Evolutionary conservation across 2,888 invertebrate species (phyloP).

Genomic region (Tipula vernalis): DNA sequence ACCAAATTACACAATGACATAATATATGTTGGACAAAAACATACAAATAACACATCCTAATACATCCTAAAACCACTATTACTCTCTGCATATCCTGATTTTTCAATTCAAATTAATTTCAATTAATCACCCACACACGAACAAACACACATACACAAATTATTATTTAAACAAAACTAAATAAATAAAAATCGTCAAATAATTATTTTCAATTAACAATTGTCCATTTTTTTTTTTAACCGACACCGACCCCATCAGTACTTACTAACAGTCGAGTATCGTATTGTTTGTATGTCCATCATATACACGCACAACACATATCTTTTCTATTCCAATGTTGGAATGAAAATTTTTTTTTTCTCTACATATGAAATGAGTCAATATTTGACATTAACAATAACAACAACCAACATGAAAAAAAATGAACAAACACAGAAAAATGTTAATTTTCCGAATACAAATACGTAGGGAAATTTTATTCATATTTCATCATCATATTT

Average conservation of each 20-base stretch:
- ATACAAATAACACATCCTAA: neutral
- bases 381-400: slow-evolving; percentile 5
- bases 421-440: slow-evolving; percentile 7
- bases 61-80: neutral
- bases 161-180: neutral
- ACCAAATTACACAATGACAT: neutral
- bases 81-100: neutral
- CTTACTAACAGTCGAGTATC: neutral
- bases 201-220: slow-evolving; percentile 4
- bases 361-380: neutral
- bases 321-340: neutral
- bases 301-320: neutral
- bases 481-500: neutral
- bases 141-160: neutral
- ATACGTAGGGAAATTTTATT: slow-evolving; percentile 6
- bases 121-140: neutral
- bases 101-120: neutral
- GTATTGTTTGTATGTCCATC: neutral
- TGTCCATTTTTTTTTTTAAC: neutral
- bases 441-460: neutral
- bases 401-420: neutral
- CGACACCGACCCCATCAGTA: neutral
- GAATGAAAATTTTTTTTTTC: neutral
- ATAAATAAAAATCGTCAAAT: neutral
- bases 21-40: neutral